Conservation (phyloP, 1,140 invertebrate species). For the Drosophila suzukii region DNA sequence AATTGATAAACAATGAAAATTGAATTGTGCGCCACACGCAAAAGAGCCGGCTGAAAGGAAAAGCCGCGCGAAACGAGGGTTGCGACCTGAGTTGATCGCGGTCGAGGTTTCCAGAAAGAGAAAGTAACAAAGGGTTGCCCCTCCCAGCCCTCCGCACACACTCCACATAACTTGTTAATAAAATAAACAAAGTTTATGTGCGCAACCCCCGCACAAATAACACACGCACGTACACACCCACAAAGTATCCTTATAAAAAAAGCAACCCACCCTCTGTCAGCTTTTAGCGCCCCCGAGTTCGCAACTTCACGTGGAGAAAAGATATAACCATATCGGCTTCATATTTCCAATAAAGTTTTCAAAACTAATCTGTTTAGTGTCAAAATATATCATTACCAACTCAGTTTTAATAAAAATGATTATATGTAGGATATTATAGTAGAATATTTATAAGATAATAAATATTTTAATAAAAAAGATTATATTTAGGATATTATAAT, state of each 20-base stretch:
- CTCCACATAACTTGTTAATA: slow-evolving; percentile 74
- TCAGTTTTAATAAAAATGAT: neutral
- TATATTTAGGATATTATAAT: too few relatives aligned
- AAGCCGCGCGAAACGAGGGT: slow-evolving; percentile 42
- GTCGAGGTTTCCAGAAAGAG: slow-evolving; percentile 35
- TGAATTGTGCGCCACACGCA: slow-evolving; percentile 63
- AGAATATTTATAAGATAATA: too few relatives aligned
- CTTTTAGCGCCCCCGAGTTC: slow-evolving; percentile 6
- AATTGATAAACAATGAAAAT: slow-evolving; percentile 84
- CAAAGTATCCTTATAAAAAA: slow-evolving; percentile 23
- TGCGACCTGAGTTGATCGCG: slow-evolving; percentile 51
- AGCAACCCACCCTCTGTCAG: slow-evolving; percentile 7
- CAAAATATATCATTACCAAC: neutral
- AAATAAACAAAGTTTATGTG: slow-evolving; percentile 74
- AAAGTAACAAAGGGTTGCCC: slow-evolving; percentile 59
- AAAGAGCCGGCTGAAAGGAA: slow-evolving; percentile 44
- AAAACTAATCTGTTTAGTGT: neutral
- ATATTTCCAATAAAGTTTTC: neutral
- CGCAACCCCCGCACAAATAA: slow-evolving; percentile 49
- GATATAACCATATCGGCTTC: neutral
- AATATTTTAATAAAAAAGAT: neutral
- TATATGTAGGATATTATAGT: too few relatives aligned
- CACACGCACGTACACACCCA: slow-evolving; percentile 36
- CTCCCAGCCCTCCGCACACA: slow-evolving; percentile 15
- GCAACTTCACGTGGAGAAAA: slow-evolving; percentile 25